Evolutionary conservation across 2,888 invertebrate genomes (phyloP).

Genomic region (Calameuta pallipes): DNA sequence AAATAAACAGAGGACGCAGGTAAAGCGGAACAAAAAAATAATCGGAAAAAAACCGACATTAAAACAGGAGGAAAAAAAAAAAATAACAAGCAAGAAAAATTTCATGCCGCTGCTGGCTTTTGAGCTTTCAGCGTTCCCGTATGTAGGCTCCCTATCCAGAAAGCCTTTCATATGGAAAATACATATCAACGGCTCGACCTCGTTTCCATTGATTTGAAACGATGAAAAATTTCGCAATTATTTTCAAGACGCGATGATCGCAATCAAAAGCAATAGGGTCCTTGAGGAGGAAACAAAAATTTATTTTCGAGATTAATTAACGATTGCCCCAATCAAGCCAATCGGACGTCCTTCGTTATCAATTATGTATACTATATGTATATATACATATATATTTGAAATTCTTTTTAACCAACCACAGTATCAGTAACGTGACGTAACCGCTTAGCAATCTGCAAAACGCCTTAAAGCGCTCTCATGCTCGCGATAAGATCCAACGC

Average conservation of each 20-base stretch:
- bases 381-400: too few species aligned
- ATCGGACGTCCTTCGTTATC: too few species aligned
- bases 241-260: not conserved
- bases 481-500: not conserved
- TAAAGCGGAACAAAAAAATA: too few species aligned
- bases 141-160: not conserved
- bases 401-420: too few species aligned
- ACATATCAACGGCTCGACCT: not conserved
- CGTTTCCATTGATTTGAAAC: not conserved
- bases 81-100: not conserved
- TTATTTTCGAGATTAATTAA: too few species aligned
- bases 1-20: too few species aligned
- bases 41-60: too few species aligned
- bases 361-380: too few species aligned
- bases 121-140: not conserved
- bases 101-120: not conserved
- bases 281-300: too few species aligned
- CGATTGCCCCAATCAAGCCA: too few species aligned
- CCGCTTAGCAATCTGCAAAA: not conserved
- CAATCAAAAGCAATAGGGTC: too few species aligned
- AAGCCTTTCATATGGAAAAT: not conserved
- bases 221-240: not conserved
- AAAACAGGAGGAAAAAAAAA: not conserved
- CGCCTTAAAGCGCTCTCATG: not conserved
- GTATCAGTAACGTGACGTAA: not conserved